Evolutionary conservation across 2,888 invertebrate genomes (phyloP).

Genomic region (Spisula subtruncata): DNA sequence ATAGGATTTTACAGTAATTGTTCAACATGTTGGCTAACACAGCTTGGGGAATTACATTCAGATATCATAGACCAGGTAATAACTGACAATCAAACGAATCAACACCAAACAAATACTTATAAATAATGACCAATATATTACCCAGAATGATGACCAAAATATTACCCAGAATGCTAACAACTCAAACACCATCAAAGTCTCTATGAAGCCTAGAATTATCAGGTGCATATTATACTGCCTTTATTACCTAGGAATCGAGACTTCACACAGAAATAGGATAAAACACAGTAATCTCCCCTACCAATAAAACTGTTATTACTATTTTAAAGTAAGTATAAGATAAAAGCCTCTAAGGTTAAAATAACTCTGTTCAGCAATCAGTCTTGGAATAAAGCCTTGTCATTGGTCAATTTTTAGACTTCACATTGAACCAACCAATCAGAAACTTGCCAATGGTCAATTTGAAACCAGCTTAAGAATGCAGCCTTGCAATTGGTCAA

Average conservation of each 20-base stretch:
- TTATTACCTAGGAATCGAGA: neutral
- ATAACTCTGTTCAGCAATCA: too few relatives aligned
- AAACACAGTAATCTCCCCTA: neutral
- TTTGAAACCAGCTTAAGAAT: too few relatives aligned
- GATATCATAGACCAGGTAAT: slow-evolving; percentile 16
- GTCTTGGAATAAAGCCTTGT: too few relatives aligned
- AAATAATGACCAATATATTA: neutral
- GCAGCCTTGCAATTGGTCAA: too few relatives aligned
- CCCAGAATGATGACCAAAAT: neutral
- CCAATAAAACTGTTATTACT: neutral
- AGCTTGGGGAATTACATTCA: neutral
- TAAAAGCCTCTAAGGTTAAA: neutral
- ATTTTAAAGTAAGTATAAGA: neutral
- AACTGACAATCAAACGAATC: neutral
- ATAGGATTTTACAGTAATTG: too few relatives aligned
- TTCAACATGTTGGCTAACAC: neutral
- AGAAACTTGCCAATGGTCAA: too few relatives aligned
- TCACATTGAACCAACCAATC: too few relatives aligned
- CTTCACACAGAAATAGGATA: neutral
- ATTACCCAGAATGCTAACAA: neutral
- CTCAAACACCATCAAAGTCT: neutral
- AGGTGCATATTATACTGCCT: neutral
- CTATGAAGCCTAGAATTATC: neutral
- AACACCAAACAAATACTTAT: neutral
- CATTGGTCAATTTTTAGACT: too few relatives aligned